Evolutionary conservation across 2,888 invertebrate genomes (phyloP).

Genomic region (Zaprionus lineosus): DNA sequence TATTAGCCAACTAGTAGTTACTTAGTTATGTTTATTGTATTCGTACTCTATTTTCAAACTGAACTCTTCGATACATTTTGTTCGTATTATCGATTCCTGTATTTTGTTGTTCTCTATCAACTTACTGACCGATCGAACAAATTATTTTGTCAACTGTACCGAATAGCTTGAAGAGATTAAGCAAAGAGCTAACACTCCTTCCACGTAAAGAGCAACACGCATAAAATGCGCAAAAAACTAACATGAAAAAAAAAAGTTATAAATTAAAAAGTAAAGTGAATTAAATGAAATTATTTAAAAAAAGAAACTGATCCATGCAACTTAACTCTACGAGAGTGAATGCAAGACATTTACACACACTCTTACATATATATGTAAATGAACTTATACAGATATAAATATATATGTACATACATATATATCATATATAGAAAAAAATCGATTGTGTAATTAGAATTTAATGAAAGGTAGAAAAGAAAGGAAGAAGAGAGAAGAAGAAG

Average conservation of each 20-base stretch:
- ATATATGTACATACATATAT: constrained; percentile 5
- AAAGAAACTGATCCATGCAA: constrained; percentile 30
- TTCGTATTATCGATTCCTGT: neutral
- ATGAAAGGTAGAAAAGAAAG: no score
- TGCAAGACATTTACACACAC: no score
- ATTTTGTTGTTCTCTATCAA: constrained; percentile 17
- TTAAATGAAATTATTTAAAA: no score
- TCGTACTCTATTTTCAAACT: neutral
- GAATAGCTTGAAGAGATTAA: constrained; percentile 29
- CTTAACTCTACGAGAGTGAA: constrained; percentile 61
- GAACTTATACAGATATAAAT: neutral
- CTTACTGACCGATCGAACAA: constrained; percentile 14
- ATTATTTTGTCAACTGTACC: constrained; percentile 7
- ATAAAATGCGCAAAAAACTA: constrained; percentile 77
- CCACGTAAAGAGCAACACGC: constrained; percentile 78
- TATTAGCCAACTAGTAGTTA: constrained; percentile 47
- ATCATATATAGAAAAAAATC: constrained; percentile 16
- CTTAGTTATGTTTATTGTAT: constrained; percentile 38
- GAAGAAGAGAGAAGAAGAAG: no score
- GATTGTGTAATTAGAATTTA: constrained; percentile 33
- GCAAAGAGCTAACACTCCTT: constrained; percentile 74
- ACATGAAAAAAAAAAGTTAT: constrained; percentile 18
- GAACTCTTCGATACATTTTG: constrained; percentile 20
- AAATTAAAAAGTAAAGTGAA: constrained; percentile 5
- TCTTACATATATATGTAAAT: constrained; percentile 23